Percentiles rank a stretch among this genome's conserved stretches.
phyloP scores from a whole-genome alignment of 2,888 invertebrate species.

The Thysanoteuthis rhombus region DNA sequence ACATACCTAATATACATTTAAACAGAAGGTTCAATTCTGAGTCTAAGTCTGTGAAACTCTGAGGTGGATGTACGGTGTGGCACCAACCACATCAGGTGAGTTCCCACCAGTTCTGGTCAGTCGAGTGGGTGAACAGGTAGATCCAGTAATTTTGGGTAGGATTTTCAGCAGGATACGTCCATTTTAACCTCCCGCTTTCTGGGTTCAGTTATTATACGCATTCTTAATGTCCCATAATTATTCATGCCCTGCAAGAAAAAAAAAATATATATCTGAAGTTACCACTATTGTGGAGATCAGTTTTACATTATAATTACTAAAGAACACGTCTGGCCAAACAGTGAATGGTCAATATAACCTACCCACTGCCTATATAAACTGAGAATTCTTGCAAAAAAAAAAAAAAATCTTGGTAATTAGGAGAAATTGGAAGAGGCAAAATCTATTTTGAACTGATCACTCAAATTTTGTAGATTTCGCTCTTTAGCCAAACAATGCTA shows the following conservation, averaged over 20 bases:
- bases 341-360: no score
- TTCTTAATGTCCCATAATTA: background rate
- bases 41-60: background rate
- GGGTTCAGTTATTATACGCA: conserved; percentile 12
- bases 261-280: background rate
- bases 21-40: background rate
- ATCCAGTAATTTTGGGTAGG: background rate
- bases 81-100: background rate
- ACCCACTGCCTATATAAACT: no score
- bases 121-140: background rate
- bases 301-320: background rate
- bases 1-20: background rate
- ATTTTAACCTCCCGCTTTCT: background rate
- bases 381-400: no score
- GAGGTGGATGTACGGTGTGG: background rate
- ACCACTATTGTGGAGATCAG: background rate
- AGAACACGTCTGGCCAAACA: no score
- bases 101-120: background rate
- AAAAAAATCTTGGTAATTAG: no score
- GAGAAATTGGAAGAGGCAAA: no score
- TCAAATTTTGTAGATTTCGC: no score
- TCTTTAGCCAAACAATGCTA: no score
- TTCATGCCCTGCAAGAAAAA: background rate
- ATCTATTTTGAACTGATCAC: no score
- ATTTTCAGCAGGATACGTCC: background rate